A percentile compares a stretch with the other conserved stretches of the same genome.
Evolutionary conservation across 2,888 invertebrate species (phyloP).

Genomic region (Maniola hyperantus): DNA sequence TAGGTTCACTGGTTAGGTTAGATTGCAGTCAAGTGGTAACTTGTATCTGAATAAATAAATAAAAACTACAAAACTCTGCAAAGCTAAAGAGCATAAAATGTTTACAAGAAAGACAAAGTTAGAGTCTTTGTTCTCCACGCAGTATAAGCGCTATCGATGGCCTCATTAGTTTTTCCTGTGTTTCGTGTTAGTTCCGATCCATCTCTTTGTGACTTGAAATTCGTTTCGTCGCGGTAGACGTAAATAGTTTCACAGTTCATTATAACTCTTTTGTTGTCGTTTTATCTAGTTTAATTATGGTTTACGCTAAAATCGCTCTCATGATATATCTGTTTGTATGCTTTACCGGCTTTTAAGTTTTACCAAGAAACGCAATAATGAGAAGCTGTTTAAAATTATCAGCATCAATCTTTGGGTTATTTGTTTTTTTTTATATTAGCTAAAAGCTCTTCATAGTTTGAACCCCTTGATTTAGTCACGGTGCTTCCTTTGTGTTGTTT

Average conservation of each 20-base stretch:
- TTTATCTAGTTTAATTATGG: slow-evolving; percentile 42
- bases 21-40: too few species aligned
- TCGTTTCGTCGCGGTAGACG: slow-evolving; percentile 41
- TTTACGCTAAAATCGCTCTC: slow-evolving; percentile 41
- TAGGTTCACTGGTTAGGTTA: too few species aligned
- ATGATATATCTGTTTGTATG: slow-evolving; percentile 5
- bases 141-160: slow-evolving; percentile 32
- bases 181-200: slow-evolving; percentile 44
- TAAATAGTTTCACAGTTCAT: slow-evolving; percentile 47
- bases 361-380: not conserved
- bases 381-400: not conserved
- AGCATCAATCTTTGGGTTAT: not conserved
- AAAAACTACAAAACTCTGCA: not conserved
- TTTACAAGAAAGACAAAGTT: slow-evolving; percentile 7
- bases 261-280: slow-evolving; percentile 42
- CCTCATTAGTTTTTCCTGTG: slow-evolving; percentile 46
- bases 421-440: not conserved
- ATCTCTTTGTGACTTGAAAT: slow-evolving; percentile 41
- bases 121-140: slow-evolving; percentile 14
- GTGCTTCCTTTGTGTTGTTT: not conserved
- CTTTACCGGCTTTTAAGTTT: slow-evolving; percentile 5
- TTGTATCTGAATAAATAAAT: too few species aligned
- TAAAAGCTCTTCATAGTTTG: not conserved
- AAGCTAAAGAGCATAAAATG: not conserved
- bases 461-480: not conserved